phyloP scores from a whole-genome alignment of 2,888 invertebrate species.

The Liodrosophila aerea region DNA sequence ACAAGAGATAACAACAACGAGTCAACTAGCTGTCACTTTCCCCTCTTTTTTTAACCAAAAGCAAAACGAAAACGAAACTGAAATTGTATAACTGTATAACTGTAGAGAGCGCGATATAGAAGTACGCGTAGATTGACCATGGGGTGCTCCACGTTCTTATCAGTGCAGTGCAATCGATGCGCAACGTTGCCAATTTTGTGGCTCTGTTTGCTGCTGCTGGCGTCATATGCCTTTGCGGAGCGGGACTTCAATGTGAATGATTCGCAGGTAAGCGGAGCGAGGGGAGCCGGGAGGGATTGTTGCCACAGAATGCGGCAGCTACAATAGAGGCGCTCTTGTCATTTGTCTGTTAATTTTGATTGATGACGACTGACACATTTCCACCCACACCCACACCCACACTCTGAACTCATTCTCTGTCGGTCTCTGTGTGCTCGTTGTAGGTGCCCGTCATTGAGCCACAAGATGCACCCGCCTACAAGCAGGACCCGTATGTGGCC shows the following conservation, averaged over 20 bases:
- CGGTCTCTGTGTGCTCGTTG: slow-evolving; percentile 22
- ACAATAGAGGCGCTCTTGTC: slow-evolving; percentile 33
- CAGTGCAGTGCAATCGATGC: slow-evolving; percentile 44
- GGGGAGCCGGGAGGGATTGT: background rate
- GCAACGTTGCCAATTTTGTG: slow-evolving; percentile 44
- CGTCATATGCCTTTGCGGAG: slow-evolving; percentile 61
- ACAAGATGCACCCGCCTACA: slow-evolving; percentile 75
- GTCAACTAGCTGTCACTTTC: slow-evolving; percentile 41
- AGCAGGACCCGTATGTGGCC: slow-evolving; percentile 75
- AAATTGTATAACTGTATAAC: slow-evolving; percentile 27
- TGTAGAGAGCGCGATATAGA: slow-evolving; percentile 34
- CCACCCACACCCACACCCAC: no score
- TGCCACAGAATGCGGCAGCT: slow-evolving; percentile 4
- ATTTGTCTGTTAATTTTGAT: slow-evolving; percentile 65
- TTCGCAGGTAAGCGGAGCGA: slow-evolving; percentile 76
- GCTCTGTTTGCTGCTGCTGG: slow-evolving; percentile 39
- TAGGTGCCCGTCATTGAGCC: slow-evolving; percentile 79
- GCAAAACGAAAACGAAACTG: slow-evolving; percentile 38
- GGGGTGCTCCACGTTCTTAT: slow-evolving; percentile 45
- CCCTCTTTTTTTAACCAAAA: slow-evolving; percentile 12
- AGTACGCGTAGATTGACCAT: slow-evolving; percentile 31
- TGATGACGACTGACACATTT: slow-evolving; percentile 65
- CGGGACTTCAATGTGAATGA: slow-evolving; percentile 82
- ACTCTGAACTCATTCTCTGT: slow-evolving; percentile 6
- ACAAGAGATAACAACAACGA: slow-evolving; percentile 19